Evolutionary conservation across 2,888 invertebrate genomes (phyloP).

Genomic region (Ashinkailepas kermadecensis): DNA sequence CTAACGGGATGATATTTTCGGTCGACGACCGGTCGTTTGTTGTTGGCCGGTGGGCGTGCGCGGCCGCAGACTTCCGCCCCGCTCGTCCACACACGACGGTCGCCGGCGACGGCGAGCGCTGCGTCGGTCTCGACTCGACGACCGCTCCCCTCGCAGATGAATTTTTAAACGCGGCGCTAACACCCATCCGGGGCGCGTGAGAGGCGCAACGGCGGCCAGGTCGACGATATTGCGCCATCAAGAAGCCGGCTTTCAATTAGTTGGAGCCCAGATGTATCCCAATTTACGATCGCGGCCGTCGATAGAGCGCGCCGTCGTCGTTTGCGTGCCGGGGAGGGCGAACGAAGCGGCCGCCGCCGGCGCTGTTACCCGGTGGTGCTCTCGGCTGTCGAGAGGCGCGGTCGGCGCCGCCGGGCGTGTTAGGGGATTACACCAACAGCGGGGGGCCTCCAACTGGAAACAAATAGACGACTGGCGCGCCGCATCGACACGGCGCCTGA

Average conservation of each 20-base stretch:
- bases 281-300: conserved; percentile 43
- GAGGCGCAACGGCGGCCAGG: conserved; percentile 44
- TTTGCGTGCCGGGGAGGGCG: conserved; percentile 34
- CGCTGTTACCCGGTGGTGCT: conserved; percentile 39
- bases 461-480: neutral
- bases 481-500: neutral
- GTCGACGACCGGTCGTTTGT: conserved; percentile 83
- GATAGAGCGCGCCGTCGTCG: conserved; percentile 37
- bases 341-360: conserved; percentile 32
- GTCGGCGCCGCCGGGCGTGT: conserved; percentile 32
- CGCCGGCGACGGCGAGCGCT: conserved; percentile 61
- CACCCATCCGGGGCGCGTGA: conserved; percentile 33
- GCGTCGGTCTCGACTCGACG: conserved; percentile 64
- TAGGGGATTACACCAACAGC: conserved; percentile 36
- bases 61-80: no score
- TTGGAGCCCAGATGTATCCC: conserved; percentile 35
- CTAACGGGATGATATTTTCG: conserved; percentile 70
- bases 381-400: conserved; percentile 38
- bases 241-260: conserved; percentile 42
- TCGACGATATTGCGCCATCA: conserved; percentile 46
- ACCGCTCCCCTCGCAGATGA: conserved; percentile 66
- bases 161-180: conserved; percentile 31
- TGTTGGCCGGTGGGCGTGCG: no score
- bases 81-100: no score
- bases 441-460: neutral